Conservation (phyloP, 2,888 invertebrate genomes). For the Lacanobia wlatinum region DNA sequence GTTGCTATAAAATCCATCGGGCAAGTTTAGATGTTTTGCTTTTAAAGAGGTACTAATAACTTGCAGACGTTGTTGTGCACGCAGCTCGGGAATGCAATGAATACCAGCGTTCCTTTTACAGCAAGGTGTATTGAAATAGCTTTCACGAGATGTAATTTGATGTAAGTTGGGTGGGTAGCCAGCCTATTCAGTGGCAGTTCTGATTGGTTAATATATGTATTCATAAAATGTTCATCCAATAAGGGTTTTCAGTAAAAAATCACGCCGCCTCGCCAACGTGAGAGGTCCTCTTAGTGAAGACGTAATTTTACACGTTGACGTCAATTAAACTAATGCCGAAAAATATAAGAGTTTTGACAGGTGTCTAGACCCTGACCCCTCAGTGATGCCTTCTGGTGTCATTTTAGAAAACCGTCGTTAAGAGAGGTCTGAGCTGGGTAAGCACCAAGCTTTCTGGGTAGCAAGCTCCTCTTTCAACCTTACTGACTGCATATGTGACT, state of each 20-base stretch:
- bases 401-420: no score
- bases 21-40: constrained; percentile 50
- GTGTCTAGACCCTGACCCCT: no score
- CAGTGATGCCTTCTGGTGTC: no score
- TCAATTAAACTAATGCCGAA: no score
- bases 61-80: constrained; percentile 11
- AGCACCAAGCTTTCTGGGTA: no score
- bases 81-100: neutral
- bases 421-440: no score
- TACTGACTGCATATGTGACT: neutral
- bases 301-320: no score
- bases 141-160: neutral
- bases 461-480: no score
- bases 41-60: constrained; percentile 37
- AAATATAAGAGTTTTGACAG: no score
- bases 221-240: neutral
- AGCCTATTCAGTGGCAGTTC: neutral
- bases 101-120: neutral
- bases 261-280: no score
- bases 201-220: neutral
- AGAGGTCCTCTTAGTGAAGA: no score
- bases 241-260: no score
- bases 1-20: constrained; percentile 35
- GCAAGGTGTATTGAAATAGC: neutral
- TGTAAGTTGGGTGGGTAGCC: neutral